Conservation (phyloP, 1,140 invertebrate species). For the Drosophila burlai region DNA sequence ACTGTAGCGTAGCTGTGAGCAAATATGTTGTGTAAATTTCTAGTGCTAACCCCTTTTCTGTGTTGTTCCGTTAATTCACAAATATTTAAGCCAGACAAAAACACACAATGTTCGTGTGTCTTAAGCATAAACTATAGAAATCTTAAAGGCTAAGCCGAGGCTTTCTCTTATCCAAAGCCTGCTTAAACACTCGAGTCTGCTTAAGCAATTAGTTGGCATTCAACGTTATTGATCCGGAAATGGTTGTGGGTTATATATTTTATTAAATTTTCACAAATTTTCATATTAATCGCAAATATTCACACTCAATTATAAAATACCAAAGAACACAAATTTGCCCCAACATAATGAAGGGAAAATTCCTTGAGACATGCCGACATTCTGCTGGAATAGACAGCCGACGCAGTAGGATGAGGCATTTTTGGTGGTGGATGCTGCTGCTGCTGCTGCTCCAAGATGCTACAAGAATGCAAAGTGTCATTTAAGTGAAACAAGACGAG, state of each 20-base stretch:
- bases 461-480: slow-evolving; percentile 83
- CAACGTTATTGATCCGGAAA: slow-evolving; percentile 34
- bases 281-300: slow-evolving; percentile 80
- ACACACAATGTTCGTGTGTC: slow-evolving; percentile 34
- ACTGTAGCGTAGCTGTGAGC: slow-evolving; percentile 34
- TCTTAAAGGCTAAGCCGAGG: slow-evolving; percentile 17
- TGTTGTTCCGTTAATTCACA: slow-evolving; percentile 20
- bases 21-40: slow-evolving; percentile 38
- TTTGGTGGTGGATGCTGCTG: slow-evolving; percentile 37
- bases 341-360: slow-evolving; percentile 76
- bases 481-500: slow-evolving; percentile 83
- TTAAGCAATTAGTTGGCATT: slow-evolving; percentile 68
- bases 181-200: slow-evolving; percentile 63
- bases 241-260: slow-evolving; percentile 60
- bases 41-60: slow-evolving; percentile 16
- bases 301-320: slow-evolving; percentile 81
- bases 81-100: slow-evolving; percentile 38
- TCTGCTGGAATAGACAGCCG: slow-evolving; percentile 35
- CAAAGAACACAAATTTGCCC: slow-evolving; percentile 76
- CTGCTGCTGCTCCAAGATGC: slow-evolving; percentile 56
- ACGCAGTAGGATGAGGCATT: neutral
- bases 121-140: slow-evolving; percentile 33
- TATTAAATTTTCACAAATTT: slow-evolving; percentile 82
- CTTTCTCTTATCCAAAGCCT: slow-evolving; percentile 50
- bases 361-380: slow-evolving; percentile 51